phyloP scores from a whole-genome alignment of 2,888 invertebrate genomes.

The Calliopum simillimum region DNA sequence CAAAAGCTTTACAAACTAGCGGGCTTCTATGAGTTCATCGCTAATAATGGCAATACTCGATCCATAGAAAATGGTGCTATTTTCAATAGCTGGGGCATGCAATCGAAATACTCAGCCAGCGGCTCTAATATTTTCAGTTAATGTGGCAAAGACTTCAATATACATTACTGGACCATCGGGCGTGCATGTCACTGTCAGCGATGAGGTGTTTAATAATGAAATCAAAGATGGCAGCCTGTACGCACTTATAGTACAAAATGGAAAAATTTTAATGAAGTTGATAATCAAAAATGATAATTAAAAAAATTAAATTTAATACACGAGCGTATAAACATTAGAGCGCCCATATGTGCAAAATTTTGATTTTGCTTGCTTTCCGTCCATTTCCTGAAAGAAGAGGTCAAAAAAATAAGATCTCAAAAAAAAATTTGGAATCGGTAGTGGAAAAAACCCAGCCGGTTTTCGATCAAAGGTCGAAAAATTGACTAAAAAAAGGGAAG shows the following conservation, averaged over 20 bases:
- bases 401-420: too few species aligned
- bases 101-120: slow-evolving; percentile 67
- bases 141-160: slow-evolving; percentile 70
- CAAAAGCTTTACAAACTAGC: slow-evolving; percentile 75
- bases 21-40: slow-evolving; percentile 66
- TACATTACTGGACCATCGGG: slow-evolving; percentile 86
- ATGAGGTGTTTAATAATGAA: slow-evolving; percentile 83
- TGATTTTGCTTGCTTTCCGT: too few species aligned
- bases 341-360: too few species aligned
- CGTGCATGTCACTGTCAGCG: slow-evolving; percentile 85
- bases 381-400: too few species aligned
- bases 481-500: too few species aligned
- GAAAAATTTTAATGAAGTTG: slow-evolving; percentile 69
- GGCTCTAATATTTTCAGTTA: slow-evolving; percentile 69
- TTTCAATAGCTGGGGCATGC: slow-evolving; percentile 60
- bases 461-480: too few species aligned
- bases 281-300: slow-evolving; percentile 64
- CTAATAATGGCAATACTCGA: slow-evolving; percentile 54
- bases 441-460: too few species aligned
- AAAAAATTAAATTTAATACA: too few species aligned
- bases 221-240: slow-evolving; percentile 84
- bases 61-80: slow-evolving; percentile 51
- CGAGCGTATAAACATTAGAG: too few species aligned
- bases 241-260: slow-evolving; percentile 71
- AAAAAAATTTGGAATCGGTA: too few species aligned